A percentile compares a stretch with the other conserved stretches of the same genome.
phyloP scores from a whole-genome alignment of 2,888 invertebrate genomes.

The Mayetiola destructor region DNA sequence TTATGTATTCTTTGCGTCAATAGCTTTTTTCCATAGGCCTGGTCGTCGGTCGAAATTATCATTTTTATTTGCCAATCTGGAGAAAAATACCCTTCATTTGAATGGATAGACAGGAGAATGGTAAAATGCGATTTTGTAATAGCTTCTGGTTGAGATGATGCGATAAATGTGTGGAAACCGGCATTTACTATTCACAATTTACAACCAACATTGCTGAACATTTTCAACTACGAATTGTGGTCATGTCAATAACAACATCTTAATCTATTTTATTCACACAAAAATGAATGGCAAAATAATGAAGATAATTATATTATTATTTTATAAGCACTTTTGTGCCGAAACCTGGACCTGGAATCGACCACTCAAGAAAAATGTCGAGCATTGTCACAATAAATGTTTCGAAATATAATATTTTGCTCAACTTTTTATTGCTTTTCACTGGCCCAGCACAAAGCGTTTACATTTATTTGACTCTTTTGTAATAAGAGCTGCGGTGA shows the following conservation, averaged over 20 bases:
- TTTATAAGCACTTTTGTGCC: no score
- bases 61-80: background rate
- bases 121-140: background rate
- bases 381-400: no score
- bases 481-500: no score
- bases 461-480: no score
- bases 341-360: no score
- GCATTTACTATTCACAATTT: no score
- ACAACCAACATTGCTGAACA: background rate
- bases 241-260: background rate
- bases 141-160: background rate
- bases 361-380: no score
- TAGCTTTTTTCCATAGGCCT: background rate
- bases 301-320: no score
- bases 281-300: no score
- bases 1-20: background rate
- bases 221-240: background rate
- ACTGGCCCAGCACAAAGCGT: no score
- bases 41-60: background rate
- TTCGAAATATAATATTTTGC: no score
- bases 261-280: conserved; percentile 10
- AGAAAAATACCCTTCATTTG: background rate
- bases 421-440: no score
- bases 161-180: conserved; percentile 9
- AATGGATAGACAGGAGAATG: background rate